phyloP scores from a whole-genome alignment of 2,888 invertebrate genomes.

The Carcina quercana region DNA sequence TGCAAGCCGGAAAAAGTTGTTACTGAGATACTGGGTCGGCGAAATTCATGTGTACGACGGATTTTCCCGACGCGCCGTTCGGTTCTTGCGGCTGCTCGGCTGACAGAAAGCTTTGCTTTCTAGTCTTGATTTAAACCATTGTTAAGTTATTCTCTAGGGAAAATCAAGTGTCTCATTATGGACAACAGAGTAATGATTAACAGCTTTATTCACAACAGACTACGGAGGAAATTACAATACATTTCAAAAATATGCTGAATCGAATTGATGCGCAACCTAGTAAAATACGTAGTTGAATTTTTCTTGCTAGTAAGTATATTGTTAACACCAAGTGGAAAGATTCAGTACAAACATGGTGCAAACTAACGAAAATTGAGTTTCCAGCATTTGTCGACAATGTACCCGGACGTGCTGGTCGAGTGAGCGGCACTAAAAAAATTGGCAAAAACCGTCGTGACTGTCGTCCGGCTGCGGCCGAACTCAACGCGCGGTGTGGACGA shows the following conservation, averaged over 20 bases:
- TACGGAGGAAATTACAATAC: no score
- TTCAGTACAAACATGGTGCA: no score
- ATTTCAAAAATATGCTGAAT: no score
- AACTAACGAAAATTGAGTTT: no score
- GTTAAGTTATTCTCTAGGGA: constrained; percentile 34
- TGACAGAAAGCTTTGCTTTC: constrained; percentile 44
- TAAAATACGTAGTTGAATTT: no score
- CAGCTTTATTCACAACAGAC: no score
- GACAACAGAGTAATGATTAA: no score
- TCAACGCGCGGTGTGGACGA: constrained; percentile 29
- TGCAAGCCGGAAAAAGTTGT: constrained; percentile 31
- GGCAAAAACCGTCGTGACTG: constrained; percentile 28
- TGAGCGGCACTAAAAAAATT: constrained; percentile 33
- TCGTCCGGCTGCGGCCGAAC: constrained; percentile 24
- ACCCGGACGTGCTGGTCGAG: constrained; percentile 37
- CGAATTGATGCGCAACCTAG: no score
- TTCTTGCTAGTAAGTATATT: no score
- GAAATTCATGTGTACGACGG: constrained; percentile 38
- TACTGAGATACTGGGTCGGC: constrained; percentile 38
- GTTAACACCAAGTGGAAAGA: no score
- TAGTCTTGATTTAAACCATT: constrained; percentile 39
- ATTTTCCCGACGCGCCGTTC: constrained; percentile 28
- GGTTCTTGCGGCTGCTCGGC: constrained; percentile 21
- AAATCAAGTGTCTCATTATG: no score
- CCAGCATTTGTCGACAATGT: neutral